These are phyloP conservation scores for Acanthaster planci DNA, from an alignment of 35 echinoderm and acorn worm species.

Conservation along the genomic window DNA sequence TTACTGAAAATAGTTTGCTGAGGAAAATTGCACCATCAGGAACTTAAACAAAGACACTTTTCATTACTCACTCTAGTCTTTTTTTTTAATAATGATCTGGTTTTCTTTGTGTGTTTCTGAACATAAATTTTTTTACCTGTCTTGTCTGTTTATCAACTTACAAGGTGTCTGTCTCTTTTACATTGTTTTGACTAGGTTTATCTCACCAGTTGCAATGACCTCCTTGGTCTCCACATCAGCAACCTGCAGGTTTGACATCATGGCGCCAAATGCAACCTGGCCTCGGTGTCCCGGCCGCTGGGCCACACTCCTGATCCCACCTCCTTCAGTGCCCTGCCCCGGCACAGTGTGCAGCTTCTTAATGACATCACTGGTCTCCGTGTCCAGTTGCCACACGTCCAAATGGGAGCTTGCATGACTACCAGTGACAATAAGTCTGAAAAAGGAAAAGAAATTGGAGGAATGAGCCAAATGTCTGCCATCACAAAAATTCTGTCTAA, in stretches of 20 bases:
- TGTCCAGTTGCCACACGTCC: slow-evolving; percentile 1
- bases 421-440: slow-evolving; percentile 13
- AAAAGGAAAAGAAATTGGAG: not conserved
- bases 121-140: too few species aligned
- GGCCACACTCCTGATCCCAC: not conserved
- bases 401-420: not conserved
- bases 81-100: too few species aligned
- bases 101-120: too few species aligned
- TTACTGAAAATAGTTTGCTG: not conserved
- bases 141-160: too few species aligned
- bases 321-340: not conserved
- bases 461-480: too few species aligned
- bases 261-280: slow-evolving; percentile 4
- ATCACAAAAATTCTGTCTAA: too few species aligned
- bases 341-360: not conserved
- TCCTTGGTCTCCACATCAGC: not conserved
- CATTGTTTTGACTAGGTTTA: not conserved
- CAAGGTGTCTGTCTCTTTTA: too few species aligned
- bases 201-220: not conserved
- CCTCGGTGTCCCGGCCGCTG: not conserved
- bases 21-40: not conserved
- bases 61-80: not conserved
- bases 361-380: slow-evolving; percentile 15
- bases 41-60: not conserved
- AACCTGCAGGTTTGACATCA: not conserved